Evolutionary conservation across 2,888 invertebrate species (phyloP).

Genomic region (Bombyx huttoni): DNA sequence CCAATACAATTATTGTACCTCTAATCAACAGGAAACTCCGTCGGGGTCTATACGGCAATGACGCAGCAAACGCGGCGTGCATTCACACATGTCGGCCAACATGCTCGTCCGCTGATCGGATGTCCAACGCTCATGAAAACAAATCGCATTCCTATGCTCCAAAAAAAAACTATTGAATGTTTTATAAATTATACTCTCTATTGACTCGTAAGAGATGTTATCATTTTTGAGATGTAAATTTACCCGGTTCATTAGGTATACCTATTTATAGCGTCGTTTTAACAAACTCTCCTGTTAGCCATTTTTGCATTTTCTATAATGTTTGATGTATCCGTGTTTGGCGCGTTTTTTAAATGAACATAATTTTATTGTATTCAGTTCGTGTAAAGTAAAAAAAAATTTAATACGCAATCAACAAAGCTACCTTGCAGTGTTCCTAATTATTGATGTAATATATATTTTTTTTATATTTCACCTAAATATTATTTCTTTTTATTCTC

Average conservation of each 20-base stretch:
- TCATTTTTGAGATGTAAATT: constrained; percentile 68
- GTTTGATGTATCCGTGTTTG: background rate
- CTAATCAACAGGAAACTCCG: background rate
- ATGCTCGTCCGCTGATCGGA: background rate
- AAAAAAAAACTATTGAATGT: constrained; percentile 11
- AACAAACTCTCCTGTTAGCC: background rate
- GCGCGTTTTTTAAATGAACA: background rate
- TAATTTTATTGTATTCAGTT: no score
- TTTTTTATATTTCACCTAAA: no score
- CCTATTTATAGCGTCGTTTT: background rate
- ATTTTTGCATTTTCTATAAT: background rate
- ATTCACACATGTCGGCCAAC: background rate
- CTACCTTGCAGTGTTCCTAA: no score
- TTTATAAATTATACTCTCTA: constrained; percentile 56
- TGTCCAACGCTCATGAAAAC: constrained; percentile 4
- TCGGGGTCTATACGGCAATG: constrained; percentile 46
- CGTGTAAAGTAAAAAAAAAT: no score
- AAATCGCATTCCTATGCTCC: background rate
- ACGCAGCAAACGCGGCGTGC: background rate
- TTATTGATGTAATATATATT: no score
- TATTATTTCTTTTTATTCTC: no score
- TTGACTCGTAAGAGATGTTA: constrained; percentile 50
- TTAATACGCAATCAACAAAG: no score
- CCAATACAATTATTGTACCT: background rate
- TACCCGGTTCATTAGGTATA: constrained; percentile 35